Conservation (phyloP, 2,113 vertebrate genomes). For the Paratilapia polleni region DNA sequence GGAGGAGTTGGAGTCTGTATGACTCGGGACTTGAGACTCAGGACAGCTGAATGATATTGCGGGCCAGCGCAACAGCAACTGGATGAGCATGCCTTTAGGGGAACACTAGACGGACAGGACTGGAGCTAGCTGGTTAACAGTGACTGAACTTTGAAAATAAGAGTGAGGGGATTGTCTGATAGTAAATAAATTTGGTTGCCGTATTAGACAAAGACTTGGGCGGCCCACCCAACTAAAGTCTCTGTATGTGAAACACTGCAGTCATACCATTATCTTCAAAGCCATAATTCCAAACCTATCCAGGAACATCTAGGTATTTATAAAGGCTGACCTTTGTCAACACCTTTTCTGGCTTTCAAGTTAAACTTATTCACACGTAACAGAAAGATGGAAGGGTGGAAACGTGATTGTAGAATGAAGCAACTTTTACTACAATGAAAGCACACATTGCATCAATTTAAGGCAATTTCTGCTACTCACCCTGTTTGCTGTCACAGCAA, state of each 20-base stretch:
- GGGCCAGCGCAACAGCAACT: too few species aligned
- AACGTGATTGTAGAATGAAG: background rate
- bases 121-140: too few species aligned
- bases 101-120: too few species aligned
- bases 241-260: background rate
- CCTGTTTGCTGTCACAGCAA: slow-evolving; percentile 94
- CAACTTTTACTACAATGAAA: background rate
- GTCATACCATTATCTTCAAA: slow-evolving; percentile 5
- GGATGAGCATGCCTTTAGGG: too few species aligned
- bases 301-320: background rate
- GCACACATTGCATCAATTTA: background rate
- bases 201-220: background rate
- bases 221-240: background rate
- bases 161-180: too few species aligned
- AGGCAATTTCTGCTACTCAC: slow-evolving; percentile 76
- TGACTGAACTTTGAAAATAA: too few species aligned
- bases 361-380: background rate
- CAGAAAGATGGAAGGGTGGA: background rate
- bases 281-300: background rate
- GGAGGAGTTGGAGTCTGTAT: too few species aligned
- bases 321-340: slow-evolving; percentile 17
- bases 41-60: too few species aligned
- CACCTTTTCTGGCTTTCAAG: slow-evolving; percentile 7
- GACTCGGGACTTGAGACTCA: too few species aligned
- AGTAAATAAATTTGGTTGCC: background rate